A percentile compares a stretch with the other conserved stretches of the same genome.
phyloP scores from a whole-genome alignment of 2,888 invertebrate species.

The Campoletis raptor region DNA sequence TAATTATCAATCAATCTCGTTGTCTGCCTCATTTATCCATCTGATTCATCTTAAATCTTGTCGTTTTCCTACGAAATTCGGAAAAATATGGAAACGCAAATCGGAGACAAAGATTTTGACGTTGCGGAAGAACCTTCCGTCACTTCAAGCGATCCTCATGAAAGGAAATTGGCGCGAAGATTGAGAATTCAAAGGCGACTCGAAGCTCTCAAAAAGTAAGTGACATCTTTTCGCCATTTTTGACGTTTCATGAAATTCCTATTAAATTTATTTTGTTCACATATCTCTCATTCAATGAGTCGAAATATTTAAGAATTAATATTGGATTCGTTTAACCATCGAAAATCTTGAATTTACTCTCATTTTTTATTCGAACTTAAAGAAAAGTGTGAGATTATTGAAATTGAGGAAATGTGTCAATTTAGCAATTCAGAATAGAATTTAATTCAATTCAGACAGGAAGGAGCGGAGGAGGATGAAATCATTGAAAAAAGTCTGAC shows the following conservation, averaged over 20 bases:
- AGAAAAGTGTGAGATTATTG: background rate
- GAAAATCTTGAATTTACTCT: no score
- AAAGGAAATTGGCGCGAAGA: slow-evolving; percentile 90
- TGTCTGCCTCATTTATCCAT: background rate
- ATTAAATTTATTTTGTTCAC: background rate
- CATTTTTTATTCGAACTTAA: background rate
- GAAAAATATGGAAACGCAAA: slow-evolving; percentile 9
- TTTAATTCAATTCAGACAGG: slow-evolving; percentile 70
- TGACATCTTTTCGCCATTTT: slow-evolving; percentile 17
- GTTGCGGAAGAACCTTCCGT: slow-evolving; percentile 87
- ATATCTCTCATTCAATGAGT: no score
- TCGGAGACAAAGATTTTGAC: slow-evolving; percentile 77
- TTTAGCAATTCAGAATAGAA: background rate
- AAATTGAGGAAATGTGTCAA: background rate
- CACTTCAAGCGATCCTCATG: slow-evolving; percentile 88
- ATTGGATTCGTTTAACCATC: no score
- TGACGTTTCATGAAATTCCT: background rate
- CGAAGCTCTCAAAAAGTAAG: slow-evolving; percentile 87
- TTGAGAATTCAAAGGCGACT: slow-evolving; percentile 89
- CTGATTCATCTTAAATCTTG: background rate
- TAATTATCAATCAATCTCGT: background rate
- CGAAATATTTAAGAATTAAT: no score
- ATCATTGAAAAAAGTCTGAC: slow-evolving; percentile 87
- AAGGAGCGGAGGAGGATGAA: slow-evolving; percentile 75
- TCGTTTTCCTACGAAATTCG: background rate